A percentile compares a stretch with the other conserved stretches of the same genome.
phyloP scores from a whole-genome alignment of 2,888 invertebrate genomes.

The Catonia carolina region DNA sequence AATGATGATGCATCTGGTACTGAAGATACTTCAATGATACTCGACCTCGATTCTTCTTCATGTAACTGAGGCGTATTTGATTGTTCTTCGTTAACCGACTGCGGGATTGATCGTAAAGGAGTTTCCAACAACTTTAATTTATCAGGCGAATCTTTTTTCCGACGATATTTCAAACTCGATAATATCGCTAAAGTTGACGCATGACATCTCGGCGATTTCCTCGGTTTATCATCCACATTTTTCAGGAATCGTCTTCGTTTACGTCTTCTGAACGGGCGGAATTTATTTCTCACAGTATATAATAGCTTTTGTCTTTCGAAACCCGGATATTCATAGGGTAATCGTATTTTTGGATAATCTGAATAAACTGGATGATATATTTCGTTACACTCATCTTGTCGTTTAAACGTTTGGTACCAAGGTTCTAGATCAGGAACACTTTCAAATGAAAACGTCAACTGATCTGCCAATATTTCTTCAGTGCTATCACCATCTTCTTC shows the following conservation, averaged over 20 bases:
- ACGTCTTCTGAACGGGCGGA: neutral
- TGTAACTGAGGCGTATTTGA: neutral
- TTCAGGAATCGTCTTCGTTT: slow-evolving; percentile 47
- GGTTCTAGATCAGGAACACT: slow-evolving; percentile 63
- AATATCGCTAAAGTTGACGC: slow-evolving; percentile 81
- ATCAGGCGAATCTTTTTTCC: slow-evolving; percentile 24
- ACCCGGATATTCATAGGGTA: slow-evolving; percentile 59
- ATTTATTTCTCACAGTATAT: neutral
- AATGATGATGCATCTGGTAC: slow-evolving; percentile 17
- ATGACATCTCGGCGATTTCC: slow-evolving; percentile 82
- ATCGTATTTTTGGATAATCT: slow-evolving; percentile 51
- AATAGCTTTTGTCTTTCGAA: neutral
- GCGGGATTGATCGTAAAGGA: neutral
- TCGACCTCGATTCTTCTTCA: slow-evolving; percentile 22
- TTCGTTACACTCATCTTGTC: slow-evolving; percentile 66
- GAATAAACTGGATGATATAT: slow-evolving; percentile 51
- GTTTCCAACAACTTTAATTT: neutral
- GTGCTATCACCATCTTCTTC: neutral
- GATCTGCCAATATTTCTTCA: neutral
- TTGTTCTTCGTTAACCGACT: neutral
- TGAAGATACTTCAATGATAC: slow-evolving; percentile 4
- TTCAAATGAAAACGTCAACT: slow-evolving; percentile 59
- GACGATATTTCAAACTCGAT: slow-evolving; percentile 34
- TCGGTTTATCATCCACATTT: slow-evolving; percentile 49
- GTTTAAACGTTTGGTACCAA: slow-evolving; percentile 71